phyloP scores from a whole-genome alignment of 1,140 invertebrate genomes.

The Harlomillsia oculata region DNA sequence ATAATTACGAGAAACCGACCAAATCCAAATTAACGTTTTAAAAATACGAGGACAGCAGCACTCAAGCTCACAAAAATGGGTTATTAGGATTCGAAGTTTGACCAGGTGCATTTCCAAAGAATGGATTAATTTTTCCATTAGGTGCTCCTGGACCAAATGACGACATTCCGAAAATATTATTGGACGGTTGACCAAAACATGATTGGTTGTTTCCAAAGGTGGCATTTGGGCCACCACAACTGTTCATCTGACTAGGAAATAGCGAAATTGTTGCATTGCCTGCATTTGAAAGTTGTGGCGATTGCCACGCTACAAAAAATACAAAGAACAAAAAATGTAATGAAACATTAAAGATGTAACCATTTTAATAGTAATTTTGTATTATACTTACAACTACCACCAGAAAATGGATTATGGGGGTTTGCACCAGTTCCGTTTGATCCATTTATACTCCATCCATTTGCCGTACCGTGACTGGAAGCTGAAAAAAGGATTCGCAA shows the following conservation, averaged over 20 bases:
- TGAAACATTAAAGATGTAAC: not conserved
- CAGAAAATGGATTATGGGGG: constrained; percentile 26
- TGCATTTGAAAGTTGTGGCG: constrained; percentile 4
- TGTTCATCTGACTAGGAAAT: constrained; percentile 6
- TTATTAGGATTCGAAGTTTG: constrained; percentile 25
- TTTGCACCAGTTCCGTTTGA: constrained; percentile 7
- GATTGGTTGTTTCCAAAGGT: not conserved
- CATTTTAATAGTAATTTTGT: not conserved
- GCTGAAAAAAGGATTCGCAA: not conserved
- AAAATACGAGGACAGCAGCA: too few relatives aligned
- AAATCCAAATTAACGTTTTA: too few relatives aligned
- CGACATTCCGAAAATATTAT: not conserved
- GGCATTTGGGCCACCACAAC: not conserved
- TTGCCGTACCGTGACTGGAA: not conserved
- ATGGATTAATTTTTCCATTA: constrained; percentile 23
- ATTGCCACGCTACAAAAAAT: constrained; percentile 9
- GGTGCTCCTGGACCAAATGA: not conserved
- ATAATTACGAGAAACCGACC: too few relatives aligned
- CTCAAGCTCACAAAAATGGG: constrained; percentile 31
- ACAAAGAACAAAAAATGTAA: not conserved
- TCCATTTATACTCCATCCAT: constrained; percentile 13
- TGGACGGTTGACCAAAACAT: not conserved
- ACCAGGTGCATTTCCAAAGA: constrained; percentile 8
- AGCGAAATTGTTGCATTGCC: not conserved
- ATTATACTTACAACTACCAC: not conserved